These are phyloP conservation scores for Nemopilema nomurai DNA, from an alignment of 30 jellyfish, hydroid and myxozoan species.

Conservation along the genomic window DNA sequence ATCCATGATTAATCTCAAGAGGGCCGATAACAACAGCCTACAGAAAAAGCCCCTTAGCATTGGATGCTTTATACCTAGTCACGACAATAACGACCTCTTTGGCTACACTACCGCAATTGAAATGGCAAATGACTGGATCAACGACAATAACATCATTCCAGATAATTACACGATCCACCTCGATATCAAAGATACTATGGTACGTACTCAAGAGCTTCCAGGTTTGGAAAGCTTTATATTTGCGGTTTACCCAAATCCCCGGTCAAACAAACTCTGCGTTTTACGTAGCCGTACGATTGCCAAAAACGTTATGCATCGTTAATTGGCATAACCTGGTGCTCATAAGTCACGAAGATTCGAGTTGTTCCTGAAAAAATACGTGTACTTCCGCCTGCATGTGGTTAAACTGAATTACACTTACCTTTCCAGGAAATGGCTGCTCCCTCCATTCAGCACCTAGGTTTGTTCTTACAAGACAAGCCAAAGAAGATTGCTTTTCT, in stretches of 20 bases:
- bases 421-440: slow-evolving; percentile 38
- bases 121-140: slow-evolving; percentile 47
- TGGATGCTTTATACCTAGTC: slow-evolving; percentile 46
- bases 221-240: no score
- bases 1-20: no score
- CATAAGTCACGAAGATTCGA: no score
- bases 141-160: slow-evolving; percentile 23
- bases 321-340: no score
- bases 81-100: not conserved
- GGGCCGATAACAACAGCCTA: not conserved
- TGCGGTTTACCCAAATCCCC: no score
- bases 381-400: no score
- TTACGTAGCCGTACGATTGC: no score
- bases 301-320: no score
- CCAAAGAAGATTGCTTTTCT: slow-evolving; percentile 40
- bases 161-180: slow-evolving; percentile 40
- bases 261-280: no score
- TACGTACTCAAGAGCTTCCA: no score
- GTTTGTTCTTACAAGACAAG: slow-evolving; percentile 1
- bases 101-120: slow-evolving; percentile 44
- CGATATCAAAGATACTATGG: slow-evolving; percentile 31
- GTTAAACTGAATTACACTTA: no score
- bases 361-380: no score
- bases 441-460: slow-evolving; percentile 18
- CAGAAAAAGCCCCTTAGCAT: slow-evolving; percentile 7